Conservation (phyloP, 2,113 vertebrate species). For the Melanocharis versteri region DNA sequence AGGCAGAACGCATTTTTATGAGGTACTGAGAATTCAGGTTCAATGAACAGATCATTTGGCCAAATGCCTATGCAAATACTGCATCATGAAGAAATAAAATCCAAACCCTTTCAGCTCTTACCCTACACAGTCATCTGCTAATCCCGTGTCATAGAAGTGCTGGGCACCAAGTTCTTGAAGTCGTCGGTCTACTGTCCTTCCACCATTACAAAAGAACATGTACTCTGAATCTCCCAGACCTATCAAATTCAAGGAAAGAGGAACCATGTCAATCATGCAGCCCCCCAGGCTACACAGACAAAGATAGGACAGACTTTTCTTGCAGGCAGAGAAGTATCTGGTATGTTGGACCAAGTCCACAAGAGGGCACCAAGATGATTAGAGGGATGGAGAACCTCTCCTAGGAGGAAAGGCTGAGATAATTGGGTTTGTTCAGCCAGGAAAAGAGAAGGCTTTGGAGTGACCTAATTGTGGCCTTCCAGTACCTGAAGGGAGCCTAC, state of each 20-base stretch:
- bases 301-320: background rate
- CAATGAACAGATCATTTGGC: background rate
- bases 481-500: background rate
- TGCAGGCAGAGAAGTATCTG: background rate
- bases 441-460: background rate
- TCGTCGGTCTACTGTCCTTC: conserved; percentile 85
- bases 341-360: too few species aligned
- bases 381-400: background rate
- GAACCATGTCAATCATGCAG: background rate
- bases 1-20: background rate
- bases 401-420: background rate
- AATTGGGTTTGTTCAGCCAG: background rate
- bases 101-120: conserved; percentile 61
- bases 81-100: background rate
- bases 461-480: background rate
- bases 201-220: conserved; percentile 94
- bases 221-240: conserved; percentile 96
- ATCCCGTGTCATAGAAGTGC: conserved; percentile 87
- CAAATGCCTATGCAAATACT: background rate
- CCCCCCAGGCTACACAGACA: background rate
- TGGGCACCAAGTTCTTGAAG: conserved; percentile 88
- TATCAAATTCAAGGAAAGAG: conserved; percentile 46
- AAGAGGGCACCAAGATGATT: background rate
- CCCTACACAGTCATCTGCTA: conserved; percentile 93
- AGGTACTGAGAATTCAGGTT: background rate